Evolutionary conservation across 2,113 vertebrate species (phyloP).

Genomic region (Orcinus orca): DNA sequence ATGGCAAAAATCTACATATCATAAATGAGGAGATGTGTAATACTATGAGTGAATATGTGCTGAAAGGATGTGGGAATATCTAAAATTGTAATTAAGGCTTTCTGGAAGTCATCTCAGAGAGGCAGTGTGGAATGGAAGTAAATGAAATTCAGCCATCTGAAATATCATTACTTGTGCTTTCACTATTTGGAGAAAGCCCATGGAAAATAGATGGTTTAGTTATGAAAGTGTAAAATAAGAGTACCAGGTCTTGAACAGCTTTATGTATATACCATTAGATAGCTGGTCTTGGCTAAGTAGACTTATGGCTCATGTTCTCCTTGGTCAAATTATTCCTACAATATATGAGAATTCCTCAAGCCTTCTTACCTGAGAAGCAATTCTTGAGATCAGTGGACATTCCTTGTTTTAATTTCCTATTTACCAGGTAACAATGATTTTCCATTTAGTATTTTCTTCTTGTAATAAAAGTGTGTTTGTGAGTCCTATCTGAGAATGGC

Average conservation of each 20-base stretch:
- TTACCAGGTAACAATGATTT: not conserved
- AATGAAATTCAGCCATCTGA: not conserved
- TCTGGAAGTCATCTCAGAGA: not conserved
- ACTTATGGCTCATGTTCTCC: no score
- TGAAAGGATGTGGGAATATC: not conserved
- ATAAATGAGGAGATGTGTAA: not conserved
- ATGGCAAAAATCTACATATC: not conserved
- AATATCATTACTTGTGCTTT: not conserved
- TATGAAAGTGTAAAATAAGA: not conserved
- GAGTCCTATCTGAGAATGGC: not conserved
- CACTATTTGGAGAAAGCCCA: not conserved
- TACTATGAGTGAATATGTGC: not conserved
- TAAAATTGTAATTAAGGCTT: not conserved
- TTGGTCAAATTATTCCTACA: not conserved
- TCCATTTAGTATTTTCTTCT: not conserved
- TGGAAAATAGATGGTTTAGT: not conserved
- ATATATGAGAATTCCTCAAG: not conserved
- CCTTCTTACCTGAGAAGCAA: not conserved
- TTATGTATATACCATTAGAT: fast-evolving
- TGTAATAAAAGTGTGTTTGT: not conserved
- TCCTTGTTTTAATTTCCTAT: not conserved
- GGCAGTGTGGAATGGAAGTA: not conserved
- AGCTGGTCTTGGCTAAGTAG: not conserved
- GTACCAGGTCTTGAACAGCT: fast-evolving
- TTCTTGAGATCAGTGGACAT: not conserved